Conservation (phyloP, 2,888 invertebrate species). For the Eristalis pertinax region DNA sequence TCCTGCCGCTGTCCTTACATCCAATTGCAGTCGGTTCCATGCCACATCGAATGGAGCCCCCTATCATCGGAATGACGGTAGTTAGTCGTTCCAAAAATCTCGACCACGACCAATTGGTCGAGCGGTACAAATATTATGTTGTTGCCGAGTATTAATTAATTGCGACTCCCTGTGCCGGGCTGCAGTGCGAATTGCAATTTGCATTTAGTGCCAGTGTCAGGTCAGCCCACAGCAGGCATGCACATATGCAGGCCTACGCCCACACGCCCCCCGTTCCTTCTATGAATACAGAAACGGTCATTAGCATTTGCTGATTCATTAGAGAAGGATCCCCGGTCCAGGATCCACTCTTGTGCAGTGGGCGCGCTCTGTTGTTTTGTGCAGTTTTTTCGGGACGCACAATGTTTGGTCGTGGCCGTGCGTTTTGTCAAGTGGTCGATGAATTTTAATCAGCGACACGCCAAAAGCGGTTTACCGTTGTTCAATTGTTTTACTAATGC, state of each 20-base stretch:
- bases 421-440: slow-evolving; percentile 27
- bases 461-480: slow-evolving; percentile 24
- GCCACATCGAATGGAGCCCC: background rate
- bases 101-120: background rate
- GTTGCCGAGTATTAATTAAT: slow-evolving; percentile 2
- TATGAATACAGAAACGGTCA: slow-evolving; percentile 39
- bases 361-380: slow-evolving; percentile 1
- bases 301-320: slow-evolving; percentile 46
- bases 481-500: slow-evolving; percentile 17
- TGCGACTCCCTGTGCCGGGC: background rate
- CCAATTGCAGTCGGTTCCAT: background rate
- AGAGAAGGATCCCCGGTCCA: too few relatives aligned
- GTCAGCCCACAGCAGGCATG: background rate
- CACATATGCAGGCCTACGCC: background rate
- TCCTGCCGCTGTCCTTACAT: too few relatives aligned
- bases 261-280: background rate
- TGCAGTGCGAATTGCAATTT: slow-evolving; percentile 17
- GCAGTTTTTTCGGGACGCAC: slow-evolving; percentile 2
- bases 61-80: background rate
- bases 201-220: slow-evolving; percentile 19
- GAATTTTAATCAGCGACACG: slow-evolving; percentile 43
- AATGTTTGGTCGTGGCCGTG: slow-evolving; percentile 26
- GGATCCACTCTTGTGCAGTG: background rate
- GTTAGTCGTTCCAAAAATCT: background rate
- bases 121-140: background rate